A percentile compares a stretch with the other conserved stretches of the same genome.
Conservation (phyloP, 2,888 invertebrate genomes). For the Cinara cedri region DNA sequence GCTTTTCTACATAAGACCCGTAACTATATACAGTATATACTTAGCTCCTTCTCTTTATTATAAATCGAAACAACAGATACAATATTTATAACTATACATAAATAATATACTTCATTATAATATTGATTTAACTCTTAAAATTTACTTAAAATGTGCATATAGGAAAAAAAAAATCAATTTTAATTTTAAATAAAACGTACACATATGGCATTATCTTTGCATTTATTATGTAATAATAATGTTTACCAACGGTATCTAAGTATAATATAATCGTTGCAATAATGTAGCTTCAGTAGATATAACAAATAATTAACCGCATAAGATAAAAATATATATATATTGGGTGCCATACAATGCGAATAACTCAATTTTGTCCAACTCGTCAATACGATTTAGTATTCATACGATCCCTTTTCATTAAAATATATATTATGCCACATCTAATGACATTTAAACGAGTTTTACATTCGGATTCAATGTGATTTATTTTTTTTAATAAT, state of each 20-base stretch:
- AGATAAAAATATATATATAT: slow-evolving; percentile 11
- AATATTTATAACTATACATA: slow-evolving; percentile 12
- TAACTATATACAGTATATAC: not conserved
- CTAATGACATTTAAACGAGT: not conserved
- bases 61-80: slow-evolving; percentile 25
- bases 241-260: too few species aligned
- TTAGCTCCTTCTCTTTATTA: not conserved
- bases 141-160: not conserved
- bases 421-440: not conserved
- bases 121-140: too few species aligned
- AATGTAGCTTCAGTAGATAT: not conserved
- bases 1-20: not conserved
- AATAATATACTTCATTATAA: too few species aligned
- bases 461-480: not conserved
- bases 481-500: slow-evolving; percentile 6
- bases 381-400: not conserved
- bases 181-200: slow-evolving; percentile 9
- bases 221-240: slow-evolving; percentile 6
- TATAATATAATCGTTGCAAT: too few species aligned
- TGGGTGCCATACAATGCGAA: not conserved
- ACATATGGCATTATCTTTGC: slow-evolving; percentile 13
- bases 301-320: too few species aligned
- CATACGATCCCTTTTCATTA: not conserved
- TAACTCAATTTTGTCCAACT: not conserved
- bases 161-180: not conserved